Evolutionary conservation across 2,888 invertebrate species (phyloP), one percentile per base, ranked within the genome.

Genomic region (Eristalis arbustorum): DNA sequence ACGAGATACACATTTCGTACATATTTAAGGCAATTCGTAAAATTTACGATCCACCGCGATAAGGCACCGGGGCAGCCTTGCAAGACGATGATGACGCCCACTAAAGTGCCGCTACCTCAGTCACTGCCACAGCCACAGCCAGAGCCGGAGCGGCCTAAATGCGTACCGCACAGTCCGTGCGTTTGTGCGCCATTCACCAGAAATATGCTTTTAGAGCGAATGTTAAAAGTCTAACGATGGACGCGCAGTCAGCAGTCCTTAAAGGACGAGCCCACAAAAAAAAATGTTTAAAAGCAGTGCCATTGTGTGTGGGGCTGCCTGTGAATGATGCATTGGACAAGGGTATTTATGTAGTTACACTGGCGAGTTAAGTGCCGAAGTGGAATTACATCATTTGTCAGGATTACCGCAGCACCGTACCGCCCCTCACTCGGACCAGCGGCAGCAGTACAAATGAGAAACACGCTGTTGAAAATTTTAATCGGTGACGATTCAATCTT

Each of bases 321-420:
- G 67, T 67, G 76, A 85, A 77, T 85, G 76, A 85, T 85, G 76
- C 81, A 84, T 85, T 85, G 73, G 72, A 85, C 80, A 85, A 73
- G 84, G 72, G 76, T 77, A 63, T 73, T 85, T 69, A 49, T 75
- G 80, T 77, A 74, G 84, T 75, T 68, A 63, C 42, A 56, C 72
- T 77, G 81, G 84, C 72, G 80, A 85, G 76, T 77, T 80, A 85
- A 85, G 84, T 85, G 81, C 71, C 81, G 84, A 85, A 81, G 81
- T 85, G 81, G 73, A 85, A 85, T 85, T 80, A 85, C 81, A 81
- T 81, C 84, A 81, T 85, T 85, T 85, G 84, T 85, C 84, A 85
- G 72, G 81, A 80, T 85, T 81, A 81, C 81, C 62, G 56, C 72
- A 66, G 40, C 22, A n/a, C 64, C 6, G 8, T 11, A n/a, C 37